A percentile compares a stretch with the other conserved stretches of the same genome.
phyloP scores from a whole-genome alignment of 1,140 invertebrate genomes.

The Listronotus bonariensis region DNA sequence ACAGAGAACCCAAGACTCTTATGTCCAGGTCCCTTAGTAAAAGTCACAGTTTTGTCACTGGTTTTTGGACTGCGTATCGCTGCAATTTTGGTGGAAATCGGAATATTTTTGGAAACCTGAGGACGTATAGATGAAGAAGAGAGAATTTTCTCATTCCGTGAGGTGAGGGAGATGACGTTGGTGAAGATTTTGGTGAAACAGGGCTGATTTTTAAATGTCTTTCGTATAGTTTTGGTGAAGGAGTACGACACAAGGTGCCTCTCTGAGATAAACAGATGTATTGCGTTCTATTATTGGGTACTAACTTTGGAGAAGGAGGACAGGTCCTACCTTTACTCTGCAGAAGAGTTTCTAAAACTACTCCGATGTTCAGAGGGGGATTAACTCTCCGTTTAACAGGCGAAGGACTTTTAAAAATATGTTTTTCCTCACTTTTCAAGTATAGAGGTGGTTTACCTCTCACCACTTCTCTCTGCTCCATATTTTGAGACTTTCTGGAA shows the following conservation, averaged over 20 bases:
- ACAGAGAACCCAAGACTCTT: slow-evolving; percentile 78
- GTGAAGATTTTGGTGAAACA: too few species aligned
- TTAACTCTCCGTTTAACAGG: not conserved
- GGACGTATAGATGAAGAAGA: slow-evolving; percentile 5
- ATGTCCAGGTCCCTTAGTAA: slow-evolving; percentile 73
- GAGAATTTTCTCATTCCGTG: slow-evolving; percentile 49
- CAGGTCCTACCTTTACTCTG: not conserved
- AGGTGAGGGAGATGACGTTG: slow-evolving; percentile 9
- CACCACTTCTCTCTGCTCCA: slow-evolving; percentile 1
- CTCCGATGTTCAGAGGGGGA: not conserved
- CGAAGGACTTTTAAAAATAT: slow-evolving; percentile 24
- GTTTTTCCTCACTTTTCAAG: slow-evolving; percentile 3
- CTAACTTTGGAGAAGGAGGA: not conserved
- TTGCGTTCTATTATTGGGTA: too few species aligned
- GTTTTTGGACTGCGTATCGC: not conserved
- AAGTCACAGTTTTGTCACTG: slow-evolving; percentile 58
- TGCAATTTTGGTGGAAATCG: not conserved
- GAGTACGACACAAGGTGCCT: too few species aligned
- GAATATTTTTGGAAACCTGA: slow-evolving; percentile 6
- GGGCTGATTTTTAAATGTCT: too few species aligned
- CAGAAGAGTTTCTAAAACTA: not conserved
- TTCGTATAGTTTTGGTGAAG: too few species aligned
- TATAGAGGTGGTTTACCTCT: slow-evolving; percentile 10
- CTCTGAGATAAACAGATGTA: too few species aligned
- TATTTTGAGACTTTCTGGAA: not conserved